Evolutionary conservation across 1,140 invertebrate genomes (phyloP).

Genomic region (Apis laboriosa): DNA sequence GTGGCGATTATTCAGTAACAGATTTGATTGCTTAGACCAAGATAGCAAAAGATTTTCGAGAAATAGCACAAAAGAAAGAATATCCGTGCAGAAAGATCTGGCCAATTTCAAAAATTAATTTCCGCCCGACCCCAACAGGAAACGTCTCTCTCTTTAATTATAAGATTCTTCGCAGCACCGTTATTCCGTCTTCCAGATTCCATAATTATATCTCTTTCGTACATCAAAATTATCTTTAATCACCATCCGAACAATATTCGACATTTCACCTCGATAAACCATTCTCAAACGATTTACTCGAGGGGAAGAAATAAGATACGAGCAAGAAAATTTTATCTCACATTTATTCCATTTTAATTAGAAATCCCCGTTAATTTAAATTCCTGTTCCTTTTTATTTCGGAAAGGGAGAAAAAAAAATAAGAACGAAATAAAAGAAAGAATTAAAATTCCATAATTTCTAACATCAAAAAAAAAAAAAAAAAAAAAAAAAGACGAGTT

Average conservation of each 20-base stretch:
- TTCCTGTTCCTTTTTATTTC: neutral
- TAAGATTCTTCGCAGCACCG: too few relatives aligned
- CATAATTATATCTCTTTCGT: neutral
- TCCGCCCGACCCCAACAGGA: neutral
- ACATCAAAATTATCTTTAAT: neutral
- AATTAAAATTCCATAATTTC: too few relatives aligned
- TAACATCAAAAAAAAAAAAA: too few relatives aligned
- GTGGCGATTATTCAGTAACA: neutral
- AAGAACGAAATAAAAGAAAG: too few relatives aligned
- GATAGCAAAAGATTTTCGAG: neutral
- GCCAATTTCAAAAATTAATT: slow-evolving; percentile 18
- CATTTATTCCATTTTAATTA: too few relatives aligned
- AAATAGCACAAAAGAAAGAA: slow-evolving; percentile 7
- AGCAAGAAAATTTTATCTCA: too few relatives aligned
- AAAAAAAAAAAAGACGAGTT: too few relatives aligned
- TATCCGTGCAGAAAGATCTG: neutral
- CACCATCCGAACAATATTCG: neutral
- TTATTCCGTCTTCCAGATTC: neutral
- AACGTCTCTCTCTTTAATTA: neutral
- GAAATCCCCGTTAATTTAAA: too few relatives aligned
- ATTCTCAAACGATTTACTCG: neutral
- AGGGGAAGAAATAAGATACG: too few relatives aligned
- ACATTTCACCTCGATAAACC: neutral
- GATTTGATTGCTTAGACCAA: neutral
- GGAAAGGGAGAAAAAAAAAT: neutral